These are phyloP conservation scores for Calephelis virginiensis DNA, from an alignment of 1,140 invertebrate species.

Conservation along the genomic window DNA sequence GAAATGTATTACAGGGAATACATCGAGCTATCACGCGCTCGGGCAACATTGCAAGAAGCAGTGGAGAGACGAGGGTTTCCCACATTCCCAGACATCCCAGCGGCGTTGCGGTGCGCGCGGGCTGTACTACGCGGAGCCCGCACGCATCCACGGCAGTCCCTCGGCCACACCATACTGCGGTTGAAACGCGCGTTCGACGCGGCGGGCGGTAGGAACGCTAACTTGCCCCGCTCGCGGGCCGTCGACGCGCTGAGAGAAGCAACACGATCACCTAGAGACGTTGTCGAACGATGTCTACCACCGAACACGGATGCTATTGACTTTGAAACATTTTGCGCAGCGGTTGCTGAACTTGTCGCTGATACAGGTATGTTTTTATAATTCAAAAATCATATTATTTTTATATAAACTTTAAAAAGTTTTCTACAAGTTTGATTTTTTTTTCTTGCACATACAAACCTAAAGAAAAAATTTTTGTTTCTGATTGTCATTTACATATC, in stretches of 20 bases:
- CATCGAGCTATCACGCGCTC: slow-evolving; percentile 81
- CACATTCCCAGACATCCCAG: slow-evolving; percentile 81
- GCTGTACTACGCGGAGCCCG: slow-evolving; percentile 75
- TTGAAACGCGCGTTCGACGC: slow-evolving; percentile 69
- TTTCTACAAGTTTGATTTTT: too few species aligned
- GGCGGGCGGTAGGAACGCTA: slow-evolving; percentile 55
- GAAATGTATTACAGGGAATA: slow-evolving; percentile 78
- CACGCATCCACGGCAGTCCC: slow-evolving; percentile 59
- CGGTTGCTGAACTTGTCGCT: slow-evolving; percentile 78
- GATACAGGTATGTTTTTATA: slow-evolving; percentile 49
- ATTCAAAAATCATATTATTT: neutral
- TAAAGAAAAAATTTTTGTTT: too few species aligned
- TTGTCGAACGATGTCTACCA: slow-evolving; percentile 53
- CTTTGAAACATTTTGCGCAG: slow-evolving; percentile 80
- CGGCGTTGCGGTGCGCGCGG: slow-evolving; percentile 81
- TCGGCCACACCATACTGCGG: slow-evolving; percentile 63
- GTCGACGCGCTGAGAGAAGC: slow-evolving; percentile 57
- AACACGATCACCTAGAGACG: slow-evolving; percentile 44
- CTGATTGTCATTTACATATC: too few species aligned
- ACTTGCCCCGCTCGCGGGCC: slow-evolving; percentile 43
- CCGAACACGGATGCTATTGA: slow-evolving; percentile 50
- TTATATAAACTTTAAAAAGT: too few species aligned
- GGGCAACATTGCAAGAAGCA: slow-evolving; percentile 81
- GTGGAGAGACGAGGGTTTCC: slow-evolving; percentile 82
- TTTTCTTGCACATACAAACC: too few species aligned